Percentiles rank a stretch among this genome's conserved stretches.
Evolutionary conservation across 1,140 invertebrate species (phyloP).

Genomic region (Neoseiulus cucumeris): DNA sequence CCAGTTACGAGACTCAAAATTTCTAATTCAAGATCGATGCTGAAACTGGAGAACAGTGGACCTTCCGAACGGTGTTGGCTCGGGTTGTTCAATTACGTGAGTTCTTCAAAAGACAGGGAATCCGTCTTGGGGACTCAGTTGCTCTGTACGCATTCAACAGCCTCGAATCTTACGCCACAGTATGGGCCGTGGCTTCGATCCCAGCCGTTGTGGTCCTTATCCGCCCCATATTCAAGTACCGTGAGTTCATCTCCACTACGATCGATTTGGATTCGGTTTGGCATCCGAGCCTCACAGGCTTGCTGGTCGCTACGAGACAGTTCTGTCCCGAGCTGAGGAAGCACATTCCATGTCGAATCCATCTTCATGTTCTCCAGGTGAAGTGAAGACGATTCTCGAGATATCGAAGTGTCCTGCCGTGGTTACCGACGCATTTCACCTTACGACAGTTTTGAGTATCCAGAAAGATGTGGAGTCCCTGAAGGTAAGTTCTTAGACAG

Average conservation of each 20-base stretch:
- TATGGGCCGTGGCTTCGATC: not conserved
- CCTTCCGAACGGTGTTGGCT: not conserved
- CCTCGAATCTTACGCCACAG: not conserved
- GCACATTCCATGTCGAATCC: not conserved
- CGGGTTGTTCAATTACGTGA: not conserved
- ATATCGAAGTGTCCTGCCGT: not conserved
- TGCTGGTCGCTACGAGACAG: too few relatives aligned
- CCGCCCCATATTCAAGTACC: not conserved
- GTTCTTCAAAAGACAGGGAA: not conserved
- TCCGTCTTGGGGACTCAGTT: not conserved
- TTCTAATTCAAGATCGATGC: not conserved
- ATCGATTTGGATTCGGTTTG: too few relatives aligned
- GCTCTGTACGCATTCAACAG: not conserved
- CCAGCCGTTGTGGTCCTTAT: not conserved
- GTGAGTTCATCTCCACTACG: not conserved
- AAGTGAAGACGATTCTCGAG: not conserved
- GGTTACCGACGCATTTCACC: not conserved
- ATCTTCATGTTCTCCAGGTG: not conserved
- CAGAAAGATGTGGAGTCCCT: not conserved
- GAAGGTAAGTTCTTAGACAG: not conserved
- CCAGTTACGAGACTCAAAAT: too few relatives aligned
- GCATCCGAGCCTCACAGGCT: too few relatives aligned
- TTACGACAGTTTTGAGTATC: not conserved
- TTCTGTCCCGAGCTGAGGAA: too few relatives aligned
- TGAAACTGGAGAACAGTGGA: not conserved